phyloP scores from a whole-genome alignment of 2,888 invertebrate species.

The Drosophila neotestacea region DNA sequence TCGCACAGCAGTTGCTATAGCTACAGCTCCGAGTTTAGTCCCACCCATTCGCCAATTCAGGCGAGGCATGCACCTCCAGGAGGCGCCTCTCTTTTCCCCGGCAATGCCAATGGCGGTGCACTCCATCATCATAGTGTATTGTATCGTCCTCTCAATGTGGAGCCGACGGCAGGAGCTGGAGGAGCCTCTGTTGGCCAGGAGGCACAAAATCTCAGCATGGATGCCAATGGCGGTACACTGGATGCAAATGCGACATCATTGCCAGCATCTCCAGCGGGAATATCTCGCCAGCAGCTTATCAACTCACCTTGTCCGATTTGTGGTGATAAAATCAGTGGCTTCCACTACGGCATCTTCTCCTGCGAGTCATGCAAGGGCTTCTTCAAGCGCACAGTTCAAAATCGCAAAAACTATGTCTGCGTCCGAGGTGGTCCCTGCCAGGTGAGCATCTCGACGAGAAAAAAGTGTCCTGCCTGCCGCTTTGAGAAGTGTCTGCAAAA shows the following conservation, averaged over 20 bases:
- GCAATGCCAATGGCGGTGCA: constrained; percentile 61
- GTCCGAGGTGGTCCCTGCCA: constrained; percentile 95
- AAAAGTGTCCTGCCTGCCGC: constrained; percentile 98
- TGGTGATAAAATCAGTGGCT: constrained; percentile 97
- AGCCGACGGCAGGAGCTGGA: constrained; percentile 32
- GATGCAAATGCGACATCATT: constrained; percentile 64
- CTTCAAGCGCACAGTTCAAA: constrained; percentile 99
- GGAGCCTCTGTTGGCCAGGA: constrained; percentile 44
- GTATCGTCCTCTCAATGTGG: constrained; percentile 86
- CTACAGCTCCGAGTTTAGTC: constrained; percentile 93
- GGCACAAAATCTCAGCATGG: constrained; percentile 81
- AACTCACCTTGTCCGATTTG: constrained; percentile 98
- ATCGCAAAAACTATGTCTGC: constrained; percentile 98
- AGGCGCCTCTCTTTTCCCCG: constrained; percentile 50
- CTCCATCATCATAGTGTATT: constrained; percentile 86
- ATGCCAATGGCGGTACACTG: constrained; percentile 47
- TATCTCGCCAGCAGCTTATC: constrained; percentile 94
- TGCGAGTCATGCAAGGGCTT: constrained; percentile 99
- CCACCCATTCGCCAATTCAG: constrained; percentile 95
- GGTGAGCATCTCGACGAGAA: constrained; percentile 96
- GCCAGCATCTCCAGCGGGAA: constrained; percentile 88
- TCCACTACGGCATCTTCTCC: constrained; percentile 99
- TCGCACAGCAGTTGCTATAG: constrained; percentile 96
- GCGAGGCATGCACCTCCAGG: constrained; percentile 86
- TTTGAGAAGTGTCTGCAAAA: constrained; percentile 98